A percentile compares a stretch with the other conserved stretches of the same genome.
Conservation (phyloP, 2,797 vertebrate genomes). For the Gymnothorax javanicus region DNA sequence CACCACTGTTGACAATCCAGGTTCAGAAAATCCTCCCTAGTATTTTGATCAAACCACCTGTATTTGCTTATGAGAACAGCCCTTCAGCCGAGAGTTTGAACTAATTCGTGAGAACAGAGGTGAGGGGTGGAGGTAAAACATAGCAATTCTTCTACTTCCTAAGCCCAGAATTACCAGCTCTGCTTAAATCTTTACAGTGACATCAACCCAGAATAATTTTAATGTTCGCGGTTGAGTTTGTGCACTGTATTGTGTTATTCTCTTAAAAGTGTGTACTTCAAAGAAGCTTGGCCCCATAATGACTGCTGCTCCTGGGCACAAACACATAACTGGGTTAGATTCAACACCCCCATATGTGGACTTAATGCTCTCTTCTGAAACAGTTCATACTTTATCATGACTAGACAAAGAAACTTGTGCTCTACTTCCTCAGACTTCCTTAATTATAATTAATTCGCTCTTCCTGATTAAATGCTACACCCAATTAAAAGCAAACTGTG, state of each 20-base stretch:
- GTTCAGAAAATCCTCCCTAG: too few species aligned
- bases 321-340: conserved; percentile 33
- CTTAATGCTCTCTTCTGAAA: conserved; percentile 46
- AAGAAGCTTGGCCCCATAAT: conserved; percentile 54
- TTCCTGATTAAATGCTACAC: conserved; percentile 33
- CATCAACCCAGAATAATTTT: conserved; percentile 47
- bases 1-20: too few species aligned
- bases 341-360: neutral
- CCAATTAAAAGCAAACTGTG: conserved; percentile 44
- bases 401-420: conserved; percentile 71
- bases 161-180: too few species aligned
- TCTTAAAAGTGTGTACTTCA: conserved; percentile 56
- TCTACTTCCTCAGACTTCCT: conserved; percentile 70
- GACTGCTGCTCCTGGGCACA: conserved; percentile 52
- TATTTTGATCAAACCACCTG: too few species aligned
- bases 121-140: too few species aligned
- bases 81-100: too few species aligned
- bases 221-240: conserved; percentile 59
- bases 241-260: conserved; percentile 65
- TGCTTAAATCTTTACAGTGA: conserved; percentile 7
- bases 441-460: conserved; percentile 38
- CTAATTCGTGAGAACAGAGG: too few species aligned
- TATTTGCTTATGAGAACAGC: too few species aligned
- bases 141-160: too few species aligned
- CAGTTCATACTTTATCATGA: conserved; percentile 52